Evolutionary conservation across 2,888 invertebrate species (phyloP), one percentile per base, ranked within the genome.

Genomic region (Watsonalla binaria): DNA sequence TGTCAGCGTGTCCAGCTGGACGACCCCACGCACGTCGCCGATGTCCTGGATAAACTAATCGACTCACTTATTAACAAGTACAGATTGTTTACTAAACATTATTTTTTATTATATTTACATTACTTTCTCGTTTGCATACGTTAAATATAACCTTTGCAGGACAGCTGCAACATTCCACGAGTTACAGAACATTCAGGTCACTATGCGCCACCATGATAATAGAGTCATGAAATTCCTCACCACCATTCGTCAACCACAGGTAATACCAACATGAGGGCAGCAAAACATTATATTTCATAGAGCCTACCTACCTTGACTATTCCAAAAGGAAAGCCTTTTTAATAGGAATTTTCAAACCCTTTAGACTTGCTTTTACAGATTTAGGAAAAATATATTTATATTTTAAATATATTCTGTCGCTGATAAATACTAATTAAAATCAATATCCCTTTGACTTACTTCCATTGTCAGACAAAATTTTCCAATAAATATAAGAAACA

Each of bases 1-100:
- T 94, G 94, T 72, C 92, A 93, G 63, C 82, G 93, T 35, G 92
- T 93, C 47, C 94, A 94, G 72, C 92, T 92, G 66, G 93, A 93
- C 64, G 94, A 94, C 66, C 92, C 93, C 0, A 90, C 90, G 24
- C 92, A 93, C 67, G 92, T 94, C 37, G 92, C 93, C 24, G 89
- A 92, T 55, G 90, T 94, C 37, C 79, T 94, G 52, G 93, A 93
- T 62, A 93, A 92, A 80, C 83, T 94, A 46, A 89, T 94, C 45
- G 92, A 93, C 68, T 92, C 92, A 13, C 86, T 94, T 48, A 92
- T 92, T 57, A 92, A 93, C 74, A 93, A 93, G 94, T 94, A 86
- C 72, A 91, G 67, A 42, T 61, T 6, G 37, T 8, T 14, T 6
- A 49, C 6, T 14, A n/a, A 48, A 13, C 35, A 13, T 0, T 37